phyloP scores from a whole-genome alignment of 1,140 invertebrate species.

The Aphelenchoides avenae region DNA sequence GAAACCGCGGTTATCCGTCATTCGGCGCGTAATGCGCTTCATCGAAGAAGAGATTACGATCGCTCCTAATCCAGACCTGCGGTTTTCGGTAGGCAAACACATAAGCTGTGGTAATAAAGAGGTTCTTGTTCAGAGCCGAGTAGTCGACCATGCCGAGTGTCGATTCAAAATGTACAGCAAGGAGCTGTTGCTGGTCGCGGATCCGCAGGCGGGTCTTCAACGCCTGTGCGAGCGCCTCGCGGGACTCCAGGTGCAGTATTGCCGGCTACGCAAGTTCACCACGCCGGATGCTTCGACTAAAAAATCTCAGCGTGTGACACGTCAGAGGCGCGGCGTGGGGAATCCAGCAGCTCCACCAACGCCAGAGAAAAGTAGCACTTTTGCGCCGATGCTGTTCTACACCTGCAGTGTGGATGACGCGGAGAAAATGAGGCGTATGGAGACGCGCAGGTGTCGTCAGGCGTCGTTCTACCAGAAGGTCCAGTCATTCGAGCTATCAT shows the following conservation, averaged over 20 bases:
- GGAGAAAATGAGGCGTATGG: too few species aligned
- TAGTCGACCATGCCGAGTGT: too few species aligned
- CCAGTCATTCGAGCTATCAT: too few species aligned
- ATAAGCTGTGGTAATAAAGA: neutral
- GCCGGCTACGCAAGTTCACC: slow-evolving; percentile 4
- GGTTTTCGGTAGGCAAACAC: neutral
- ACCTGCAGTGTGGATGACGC: slow-evolving; percentile 29
- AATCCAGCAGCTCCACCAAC: neutral
- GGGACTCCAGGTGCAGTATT: slow-evolving; percentile 21
- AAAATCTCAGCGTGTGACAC: neutral
- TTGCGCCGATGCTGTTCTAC: slow-evolving; percentile 31
- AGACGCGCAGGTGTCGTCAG: too few species aligned
- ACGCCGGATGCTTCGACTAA: neutral
- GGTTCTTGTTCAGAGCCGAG: too few species aligned
- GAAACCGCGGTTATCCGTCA: neutral
- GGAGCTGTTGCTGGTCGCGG: slow-evolving; percentile 28
- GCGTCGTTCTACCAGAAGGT: too few species aligned
- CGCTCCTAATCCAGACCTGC: slow-evolving; percentile 14
- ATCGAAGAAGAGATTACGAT: slow-evolving; percentile 15
- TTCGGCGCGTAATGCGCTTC: slow-evolving; percentile 23
- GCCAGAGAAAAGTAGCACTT: neutral
- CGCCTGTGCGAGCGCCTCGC: slow-evolving; percentile 30
- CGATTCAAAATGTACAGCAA: slow-evolving; percentile 23
- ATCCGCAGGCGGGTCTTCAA: slow-evolving; percentile 25
- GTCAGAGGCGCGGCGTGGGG: neutral